Base-by-base conservation (phyloP, 2,113 vertebrate species). In the Pangasianodon gigas region DNA sequence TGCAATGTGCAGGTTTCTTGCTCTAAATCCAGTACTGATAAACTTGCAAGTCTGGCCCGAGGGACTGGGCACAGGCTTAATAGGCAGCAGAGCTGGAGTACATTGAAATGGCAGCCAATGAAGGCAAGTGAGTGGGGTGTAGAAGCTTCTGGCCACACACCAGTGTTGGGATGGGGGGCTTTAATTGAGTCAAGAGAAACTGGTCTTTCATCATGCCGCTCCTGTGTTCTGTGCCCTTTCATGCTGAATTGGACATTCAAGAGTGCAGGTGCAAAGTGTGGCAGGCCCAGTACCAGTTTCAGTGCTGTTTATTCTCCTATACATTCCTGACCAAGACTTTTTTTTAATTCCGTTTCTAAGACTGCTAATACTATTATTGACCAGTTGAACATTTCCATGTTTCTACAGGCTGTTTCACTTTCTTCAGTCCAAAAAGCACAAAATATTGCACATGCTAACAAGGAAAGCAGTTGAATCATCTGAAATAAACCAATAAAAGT, bases 141-240 rank as follows among this genome's bases (percentile, higher is more conserved):
- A 19, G 89, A 88, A 90, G 91, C 90, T 82, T 79, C 79, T 94
- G 93, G 95, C 93, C 52, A 75, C 75, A 86, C 89, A 90, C 90
- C 87, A 93, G 91, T 87, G 84, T 87, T 74, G 69, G 91, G 93
- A 2, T 7, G 60, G 92, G 92, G 94, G 93, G 91, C 91, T 94
- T 93, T 94, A 93, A 95, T 95, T 94, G 94, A 95, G 90, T 90
- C 44, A 32, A 88, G 87, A 91, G 87, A 67, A 91, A 93, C 81
- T 84, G 83, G 92, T 79, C 82, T 94, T 93, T 95, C 88, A 93
- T 94, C 84, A 87, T 91, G 60, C 89, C 58, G 21, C 29, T 89
- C 85, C 90, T 88, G 87, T 92, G 90, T 87, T 89, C 90, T 91
- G 92, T 92, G 92, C 48, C 90, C 92, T 93, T 94, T 94, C 86